Percentiles rank a stretch among this genome's conserved stretches.
phyloP scores from a whole-genome alignment of 2,888 invertebrate species.

The Clunio marinus region DNA sequence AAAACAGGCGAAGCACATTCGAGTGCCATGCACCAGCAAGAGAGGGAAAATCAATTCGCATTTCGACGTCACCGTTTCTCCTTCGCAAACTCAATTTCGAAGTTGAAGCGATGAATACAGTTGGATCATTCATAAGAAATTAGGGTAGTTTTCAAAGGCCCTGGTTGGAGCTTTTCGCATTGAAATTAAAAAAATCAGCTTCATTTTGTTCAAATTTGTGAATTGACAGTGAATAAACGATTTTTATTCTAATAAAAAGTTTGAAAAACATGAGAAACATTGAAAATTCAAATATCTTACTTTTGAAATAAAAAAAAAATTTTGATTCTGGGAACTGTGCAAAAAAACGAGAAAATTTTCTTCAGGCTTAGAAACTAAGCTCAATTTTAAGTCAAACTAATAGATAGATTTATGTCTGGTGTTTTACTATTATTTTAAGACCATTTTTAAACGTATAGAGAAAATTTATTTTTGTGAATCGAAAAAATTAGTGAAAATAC shows the following conservation, averaged over 20 bases:
- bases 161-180: too few species aligned
- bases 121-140: slow-evolving; percentile 37
- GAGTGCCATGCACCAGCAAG: slow-evolving; percentile 17
- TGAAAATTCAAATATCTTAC: neutral
- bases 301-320: slow-evolving; percentile 14
- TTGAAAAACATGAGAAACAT: neutral
- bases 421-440: too few species aligned
- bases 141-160: slow-evolving; percentile 30
- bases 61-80: slow-evolving; percentile 36
- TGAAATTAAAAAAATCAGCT: neutral
- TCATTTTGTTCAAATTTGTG: neutral
- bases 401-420: too few species aligned
- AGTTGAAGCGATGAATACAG: slow-evolving; percentile 22
- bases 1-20: slow-evolving; percentile 3
- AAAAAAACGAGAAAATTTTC: neutral
- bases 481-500: too few species aligned
- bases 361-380: neutral
- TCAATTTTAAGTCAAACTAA: too few species aligned
- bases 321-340: slow-evolving; percentile 14
- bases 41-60: slow-evolving; percentile 39
- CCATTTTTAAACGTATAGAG: too few species aligned
- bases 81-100: slow-evolving; percentile 11
- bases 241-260: neutral
- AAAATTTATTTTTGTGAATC: too few species aligned
- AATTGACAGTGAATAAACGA: neutral